These are phyloP conservation scores for Meloidogyne chitwoodi DNA, from an alignment of 1,140 invertebrate genomes.

Conservation along the genomic window DNA sequence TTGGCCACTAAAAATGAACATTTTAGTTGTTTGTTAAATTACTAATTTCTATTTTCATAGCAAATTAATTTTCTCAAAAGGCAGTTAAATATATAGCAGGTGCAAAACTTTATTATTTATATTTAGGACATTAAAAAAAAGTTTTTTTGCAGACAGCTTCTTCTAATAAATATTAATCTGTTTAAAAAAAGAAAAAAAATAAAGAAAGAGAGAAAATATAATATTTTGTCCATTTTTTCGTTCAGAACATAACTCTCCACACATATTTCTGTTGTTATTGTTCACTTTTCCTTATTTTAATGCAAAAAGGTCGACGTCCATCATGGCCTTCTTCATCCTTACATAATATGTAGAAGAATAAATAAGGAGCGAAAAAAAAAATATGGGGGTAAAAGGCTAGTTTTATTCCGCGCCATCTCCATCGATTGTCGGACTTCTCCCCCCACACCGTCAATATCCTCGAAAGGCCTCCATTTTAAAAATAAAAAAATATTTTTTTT, in stretches of 20 bases:
- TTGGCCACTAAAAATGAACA: neutral
- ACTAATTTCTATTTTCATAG: neutral
- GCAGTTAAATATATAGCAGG: neutral
- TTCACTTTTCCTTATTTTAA: neutral
- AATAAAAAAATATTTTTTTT: neutral
- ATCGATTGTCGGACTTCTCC: neutral
- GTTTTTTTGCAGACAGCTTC: neutral
- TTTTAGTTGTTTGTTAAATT: neutral
- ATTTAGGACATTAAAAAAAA: no score
- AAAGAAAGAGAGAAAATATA: neutral
- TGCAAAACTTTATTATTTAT: neutral
- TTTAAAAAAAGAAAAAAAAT: neutral
- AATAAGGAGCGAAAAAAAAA: neutral
- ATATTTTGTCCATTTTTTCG: neutral
- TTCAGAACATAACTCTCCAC: neutral
- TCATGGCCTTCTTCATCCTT: neutral
- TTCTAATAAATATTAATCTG: neutral
- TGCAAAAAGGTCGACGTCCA: neutral
- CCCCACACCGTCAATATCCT: neutral
- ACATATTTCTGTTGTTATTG: neutral
- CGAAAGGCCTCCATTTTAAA: neutral
- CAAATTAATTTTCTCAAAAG: neutral
- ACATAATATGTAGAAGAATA: neutral
- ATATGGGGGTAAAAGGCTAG: neutral
- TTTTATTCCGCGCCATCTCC: neutral